These are phyloP conservation scores for Drosophila gaucha DNA, from an alignment of 2,888 invertebrate genomes.

Conservation along the genomic window DNA sequence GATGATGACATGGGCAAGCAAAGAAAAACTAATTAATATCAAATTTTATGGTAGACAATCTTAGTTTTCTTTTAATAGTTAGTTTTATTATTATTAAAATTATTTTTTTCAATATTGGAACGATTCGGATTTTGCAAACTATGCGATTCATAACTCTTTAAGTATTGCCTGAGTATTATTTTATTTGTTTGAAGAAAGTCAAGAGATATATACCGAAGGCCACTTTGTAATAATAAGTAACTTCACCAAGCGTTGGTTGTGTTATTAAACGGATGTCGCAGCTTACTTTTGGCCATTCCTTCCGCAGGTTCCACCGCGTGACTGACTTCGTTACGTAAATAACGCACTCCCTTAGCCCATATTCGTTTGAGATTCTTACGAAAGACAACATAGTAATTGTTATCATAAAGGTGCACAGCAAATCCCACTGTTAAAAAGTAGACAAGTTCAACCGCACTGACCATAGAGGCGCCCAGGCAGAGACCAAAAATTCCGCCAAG, in stretches of 20 bases:
- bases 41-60: no score
- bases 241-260: constrained; percentile 57
- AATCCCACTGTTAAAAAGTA: constrained; percentile 83
- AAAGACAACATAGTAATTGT: constrained; percentile 60
- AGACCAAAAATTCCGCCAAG: constrained; percentile 85
- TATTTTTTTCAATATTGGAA: neutral
- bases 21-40: no score
- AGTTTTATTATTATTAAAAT: no score
- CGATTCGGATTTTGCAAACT: no score
- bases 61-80: no score
- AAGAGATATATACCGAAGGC: no score
- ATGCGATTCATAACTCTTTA: neutral
- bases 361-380: constrained; percentile 24
- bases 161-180: neutral
- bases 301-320: constrained; percentile 10
- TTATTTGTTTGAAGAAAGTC: neutral
- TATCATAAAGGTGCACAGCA: constrained; percentile 73
- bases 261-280: constrained; percentile 55
- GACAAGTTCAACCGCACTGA: constrained; percentile 85
- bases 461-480: constrained; percentile 85
- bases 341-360: constrained; percentile 38
- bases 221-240: neutral
- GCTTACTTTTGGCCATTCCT: constrained; percentile 13
- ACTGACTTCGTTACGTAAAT: constrained; percentile 44
- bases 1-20: no score